Evolutionary conservation across 2,888 invertebrate species (phyloP), one percentile per base, ranked within the genome.

Genomic region (Ecdyonurus torrentis): DNA sequence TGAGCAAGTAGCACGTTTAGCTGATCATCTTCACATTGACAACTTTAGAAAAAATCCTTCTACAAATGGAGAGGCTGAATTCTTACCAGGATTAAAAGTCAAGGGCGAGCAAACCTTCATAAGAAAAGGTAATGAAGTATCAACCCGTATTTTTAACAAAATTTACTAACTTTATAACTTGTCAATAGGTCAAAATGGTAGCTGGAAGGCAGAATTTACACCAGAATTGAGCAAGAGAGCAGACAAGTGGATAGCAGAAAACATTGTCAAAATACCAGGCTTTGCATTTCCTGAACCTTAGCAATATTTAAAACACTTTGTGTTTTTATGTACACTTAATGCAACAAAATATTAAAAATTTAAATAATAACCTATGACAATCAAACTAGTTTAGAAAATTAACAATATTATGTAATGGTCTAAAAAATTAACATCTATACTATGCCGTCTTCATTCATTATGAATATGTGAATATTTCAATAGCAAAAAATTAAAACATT

Each of bases 21-120:
- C 81, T 15, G 74, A 85, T 5, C 89, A 93, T 71, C 81, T 94
- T 64, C 81, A 83, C 70, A 89, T 96, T 66, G 80, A 85, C 10
- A 88, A 83, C 72, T 95, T 96, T 76, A 85, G 86, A 67, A 79
- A 83, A 18, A 94, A 94, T 75, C 81, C 83, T 61, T 84, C 87
- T 5, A 86, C 91, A 0, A 93, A 94, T 71, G 81, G 79, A 61
- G 81, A 84, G 64, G 79, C 82, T 61, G 78, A 87, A 71, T 79
- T 77, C 68, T 78, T 81, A 1, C 76, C 85, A 2, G 83, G 84
- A 1, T 78, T 89, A 7, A 73, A 81, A 1, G 77, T 78, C 59
- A 72, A 76, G 1, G 79, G 78, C 1, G 83, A 83, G 69, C 79
- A 81, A 62, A 77, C 75, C 1, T 89, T 89, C 70, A 82, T 89